Evolutionary conservation across 2,113 vertebrate genomes (phyloP), one percentile per base, ranked within the genome.

Genomic region (Bufo gargarizans): DNA sequence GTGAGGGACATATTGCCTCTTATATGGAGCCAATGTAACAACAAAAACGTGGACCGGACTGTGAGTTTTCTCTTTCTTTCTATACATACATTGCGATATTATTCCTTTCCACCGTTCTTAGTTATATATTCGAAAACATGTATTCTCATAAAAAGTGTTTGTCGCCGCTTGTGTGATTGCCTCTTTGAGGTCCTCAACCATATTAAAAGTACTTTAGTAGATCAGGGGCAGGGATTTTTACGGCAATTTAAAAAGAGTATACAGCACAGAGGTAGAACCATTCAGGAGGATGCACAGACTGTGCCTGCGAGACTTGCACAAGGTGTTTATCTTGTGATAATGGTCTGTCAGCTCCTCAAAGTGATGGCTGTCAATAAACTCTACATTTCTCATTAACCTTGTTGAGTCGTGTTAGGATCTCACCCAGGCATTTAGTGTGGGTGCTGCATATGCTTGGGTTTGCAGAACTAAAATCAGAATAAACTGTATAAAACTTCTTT

Each of bases 131-230:
- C 33, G 33, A 33, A 83, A 89, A 79, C 81, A 83, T 76, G 89
- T 92, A 89, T 88, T 90, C 53, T 91, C 88, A 67, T 49, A 89
- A 85, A 76, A 90, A 88, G 53, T 79, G 90, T 82, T 81, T 90
- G 49, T 50, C 93, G 90, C 79, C 90, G 90, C 50, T 90, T 92
- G 83, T 83, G 84, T 83, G 87, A 89, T 86, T 92, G 85, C 90
- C 77, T 89, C 90, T 92, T 92, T 91, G 89, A 92, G 90, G 91
- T 90, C 56, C 82, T 82, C 22, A 9, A 45, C 22, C 77, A 83
- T 61, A 84, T 77, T 56, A 50, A 77, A 72, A 77, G 71, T 78
- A 87, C 87, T 83, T 86, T 63, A 45, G 22, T 78, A 81, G 55
- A 82, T 67, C 19, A 72, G 11, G 63, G 65, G 86, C 49, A 82